A percentile compares a stretch with the other conserved stretches of the same genome.
phyloP scores from a whole-genome alignment of 2,113 vertebrate genomes.

The Alaudala cheleensis region DNA sequence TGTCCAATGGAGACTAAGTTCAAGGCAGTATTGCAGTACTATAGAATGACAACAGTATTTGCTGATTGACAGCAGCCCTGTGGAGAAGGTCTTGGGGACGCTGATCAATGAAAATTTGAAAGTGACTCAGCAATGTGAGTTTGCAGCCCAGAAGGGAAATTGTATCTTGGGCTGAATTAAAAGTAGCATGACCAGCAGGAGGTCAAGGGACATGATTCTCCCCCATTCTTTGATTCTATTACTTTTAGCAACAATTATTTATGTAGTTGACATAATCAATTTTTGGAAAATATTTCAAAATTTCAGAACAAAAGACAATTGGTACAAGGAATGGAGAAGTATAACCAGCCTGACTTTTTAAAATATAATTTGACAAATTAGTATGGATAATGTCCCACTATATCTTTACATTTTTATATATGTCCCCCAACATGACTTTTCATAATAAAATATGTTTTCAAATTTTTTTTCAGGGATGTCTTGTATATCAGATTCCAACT shows the following conservation, averaged over 20 bases:
- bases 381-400: neutral
- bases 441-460: neutral
- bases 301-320: neutral
- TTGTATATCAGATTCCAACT: neutral
- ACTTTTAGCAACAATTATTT: neutral
- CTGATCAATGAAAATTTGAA: neutral
- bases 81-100: neutral
- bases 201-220: rapidly evolving
- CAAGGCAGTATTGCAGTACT: neutral
- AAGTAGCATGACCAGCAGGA: neutral
- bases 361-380: neutral
- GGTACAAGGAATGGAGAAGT: neutral
- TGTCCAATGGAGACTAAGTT: neutral
- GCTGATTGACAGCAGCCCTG: neutral
- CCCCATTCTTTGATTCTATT: neutral
- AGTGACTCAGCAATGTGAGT: neutral
- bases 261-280: neutral
- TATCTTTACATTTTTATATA: neutral
- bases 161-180: rapidly evolving
- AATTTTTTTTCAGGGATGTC: neutral
- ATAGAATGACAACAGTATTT: neutral
- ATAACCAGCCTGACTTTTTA: neutral
- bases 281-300: neutral
- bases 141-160: neutral
- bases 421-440: neutral